A percentile compares a stretch with the other conserved stretches of the same genome.
phyloP scores from a whole-genome alignment of 1,140 invertebrate genomes.

The Philotrypesis tridentata region DNA sequence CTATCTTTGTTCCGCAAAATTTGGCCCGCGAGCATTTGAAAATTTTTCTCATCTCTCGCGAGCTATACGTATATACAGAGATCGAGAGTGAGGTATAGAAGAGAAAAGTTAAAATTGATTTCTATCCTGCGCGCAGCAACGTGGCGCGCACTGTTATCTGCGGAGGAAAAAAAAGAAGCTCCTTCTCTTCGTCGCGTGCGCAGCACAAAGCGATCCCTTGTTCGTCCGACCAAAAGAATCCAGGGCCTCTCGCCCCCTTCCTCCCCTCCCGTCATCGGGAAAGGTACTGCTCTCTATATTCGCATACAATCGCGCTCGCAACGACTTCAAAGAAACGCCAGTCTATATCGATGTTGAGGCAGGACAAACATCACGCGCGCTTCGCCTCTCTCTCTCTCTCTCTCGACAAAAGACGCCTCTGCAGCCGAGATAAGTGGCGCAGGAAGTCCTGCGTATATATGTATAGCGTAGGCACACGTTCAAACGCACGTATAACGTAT shows the following conservation, averaged over 20 bases:
- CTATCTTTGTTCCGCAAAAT: too few species aligned
- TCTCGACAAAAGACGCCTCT: not conserved
- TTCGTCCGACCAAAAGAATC: not conserved
- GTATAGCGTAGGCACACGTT: too few species aligned
- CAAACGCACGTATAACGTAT: not conserved
- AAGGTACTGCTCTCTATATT: not conserved
- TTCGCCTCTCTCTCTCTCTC: too few species aligned
- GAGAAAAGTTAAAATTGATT: not conserved
- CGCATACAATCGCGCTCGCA: not conserved
- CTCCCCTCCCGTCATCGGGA: not conserved
- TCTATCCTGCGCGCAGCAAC: not conserved
- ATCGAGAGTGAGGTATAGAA: not conserved
- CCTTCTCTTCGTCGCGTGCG: not conserved
- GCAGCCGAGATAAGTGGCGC: not conserved
- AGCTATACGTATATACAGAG: too few species aligned
- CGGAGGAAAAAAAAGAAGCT: not conserved
- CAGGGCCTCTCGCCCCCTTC: too few species aligned
- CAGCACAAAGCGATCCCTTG: not conserved
- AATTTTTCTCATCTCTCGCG: not conserved
- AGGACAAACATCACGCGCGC: constrained; percentile 9
- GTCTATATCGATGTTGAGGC: not conserved
- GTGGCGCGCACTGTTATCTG: not conserved
- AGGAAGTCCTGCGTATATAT: not conserved
- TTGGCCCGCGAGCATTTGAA: not conserved
- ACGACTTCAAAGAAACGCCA: constrained; percentile 2